Percentiles rank a stretch among this genome's conserved stretches.
These are phyloP conservation scores for Kryptopterus vitreolus DNA, from an alignment of 2,797 vertebrate genomes.

Conservation along the genomic window DNA sequence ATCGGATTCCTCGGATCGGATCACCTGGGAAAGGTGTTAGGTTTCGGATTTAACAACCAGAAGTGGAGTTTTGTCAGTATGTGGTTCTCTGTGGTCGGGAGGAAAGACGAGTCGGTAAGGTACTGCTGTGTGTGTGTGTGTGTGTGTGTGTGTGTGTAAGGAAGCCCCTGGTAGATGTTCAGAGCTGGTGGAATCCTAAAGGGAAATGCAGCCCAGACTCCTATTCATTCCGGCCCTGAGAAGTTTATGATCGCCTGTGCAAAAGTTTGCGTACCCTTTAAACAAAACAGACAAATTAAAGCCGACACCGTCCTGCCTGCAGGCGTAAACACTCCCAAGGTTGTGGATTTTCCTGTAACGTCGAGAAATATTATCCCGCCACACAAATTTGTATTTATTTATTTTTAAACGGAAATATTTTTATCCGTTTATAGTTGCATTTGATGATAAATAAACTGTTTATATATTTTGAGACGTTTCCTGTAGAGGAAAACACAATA, in stretches of 20 bases:
- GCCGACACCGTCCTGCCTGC: not conserved
- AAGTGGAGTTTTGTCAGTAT: constrained; percentile 66
- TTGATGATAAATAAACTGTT: not conserved
- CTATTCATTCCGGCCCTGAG: constrained; percentile 16
- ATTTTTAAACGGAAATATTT: too few relatives aligned
- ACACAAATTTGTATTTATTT: too few relatives aligned
- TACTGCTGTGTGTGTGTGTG: constrained; percentile 28
- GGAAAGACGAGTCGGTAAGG: constrained; percentile 81
- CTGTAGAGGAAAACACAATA: too few relatives aligned
- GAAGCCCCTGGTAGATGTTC: constrained; percentile 15
- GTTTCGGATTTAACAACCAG: constrained; percentile 9
- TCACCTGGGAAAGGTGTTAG: constrained; percentile 14
- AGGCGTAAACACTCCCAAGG: not conserved
- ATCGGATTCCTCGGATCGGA: not conserved
- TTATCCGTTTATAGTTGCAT: not conserved
- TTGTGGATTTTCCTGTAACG: not conserved
- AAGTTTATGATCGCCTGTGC: not conserved
- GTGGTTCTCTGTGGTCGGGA: constrained; percentile 98
- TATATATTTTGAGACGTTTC: not conserved
- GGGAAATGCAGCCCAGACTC: constrained; percentile 20
- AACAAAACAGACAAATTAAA: not conserved
- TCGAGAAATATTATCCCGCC: not conserved
- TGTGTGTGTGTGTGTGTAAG: constrained; percentile 21
- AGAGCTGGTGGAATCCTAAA: constrained; percentile 23
- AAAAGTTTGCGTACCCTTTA: not conserved